These are phyloP conservation scores for Thamnophis elegans DNA, from an alignment of 2,797 vertebrate genomes.

Conservation along the genomic window DNA sequence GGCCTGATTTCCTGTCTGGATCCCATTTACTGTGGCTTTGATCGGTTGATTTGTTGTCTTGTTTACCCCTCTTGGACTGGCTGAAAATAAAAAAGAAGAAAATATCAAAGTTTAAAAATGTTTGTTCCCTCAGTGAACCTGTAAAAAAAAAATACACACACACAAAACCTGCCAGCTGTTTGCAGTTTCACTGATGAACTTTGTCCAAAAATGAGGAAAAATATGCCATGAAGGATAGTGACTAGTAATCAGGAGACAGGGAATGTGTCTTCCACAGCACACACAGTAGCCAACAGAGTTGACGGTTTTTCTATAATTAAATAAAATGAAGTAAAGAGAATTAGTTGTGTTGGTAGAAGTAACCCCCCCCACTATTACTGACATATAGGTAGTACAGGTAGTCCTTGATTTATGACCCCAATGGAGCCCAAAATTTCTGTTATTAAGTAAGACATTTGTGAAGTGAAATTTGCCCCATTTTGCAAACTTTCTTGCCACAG, in stretches of 20 bases:
- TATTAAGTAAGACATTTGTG: too few species aligned
- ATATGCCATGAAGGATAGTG: not conserved
- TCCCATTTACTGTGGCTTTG: not conserved
- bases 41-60: not conserved
- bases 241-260: not conserved
- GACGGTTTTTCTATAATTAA: not conserved
- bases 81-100: not conserved
- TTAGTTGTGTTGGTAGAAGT: not conserved
- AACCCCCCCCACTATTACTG: not conserved
- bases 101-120: not conserved
- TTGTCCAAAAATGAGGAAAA: not conserved
- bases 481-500: too few species aligned
- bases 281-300: not conserved
- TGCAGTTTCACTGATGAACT: not conserved
- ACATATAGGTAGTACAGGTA: too few species aligned
- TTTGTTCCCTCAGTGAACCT: not conserved
- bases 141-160: not conserved
- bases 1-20: not conserved
- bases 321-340: not conserved
- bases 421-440: too few species aligned
- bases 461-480: too few species aligned
- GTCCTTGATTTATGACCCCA: too few species aligned
- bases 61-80: not conserved
- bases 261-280: not conserved
- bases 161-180: not conserved